Percentiles rank a stretch among this genome's conserved stretches.
Evolutionary conservation across 1,140 invertebrate species (phyloP).

Genomic region (Chironomus tepperi): DNA sequence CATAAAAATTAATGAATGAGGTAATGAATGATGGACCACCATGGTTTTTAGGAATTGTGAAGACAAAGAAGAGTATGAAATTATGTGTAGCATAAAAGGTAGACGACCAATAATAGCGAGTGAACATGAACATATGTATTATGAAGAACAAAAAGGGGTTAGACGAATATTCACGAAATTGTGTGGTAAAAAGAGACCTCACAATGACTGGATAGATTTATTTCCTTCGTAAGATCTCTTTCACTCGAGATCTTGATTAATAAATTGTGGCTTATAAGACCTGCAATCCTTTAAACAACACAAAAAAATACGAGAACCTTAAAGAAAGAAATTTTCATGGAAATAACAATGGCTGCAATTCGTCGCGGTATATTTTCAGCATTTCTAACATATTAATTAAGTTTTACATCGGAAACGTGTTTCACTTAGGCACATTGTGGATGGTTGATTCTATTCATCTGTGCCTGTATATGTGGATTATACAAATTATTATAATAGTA

Average conservation of each 20-base stretch:
- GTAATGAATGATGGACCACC: background rate
- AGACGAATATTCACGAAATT: background rate
- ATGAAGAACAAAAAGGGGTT: background rate
- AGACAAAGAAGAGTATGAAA: background rate
- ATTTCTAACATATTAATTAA: constrained; percentile 19
- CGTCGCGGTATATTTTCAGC: constrained; percentile 15
- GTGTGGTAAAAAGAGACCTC: background rate
- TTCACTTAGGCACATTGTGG: background rate
- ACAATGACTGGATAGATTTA: background rate
- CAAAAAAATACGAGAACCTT: background rate
- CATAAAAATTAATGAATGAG: constrained; percentile 1
- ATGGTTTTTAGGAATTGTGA: background rate
- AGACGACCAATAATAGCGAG: background rate
- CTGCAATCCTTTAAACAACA: constrained; percentile 10
- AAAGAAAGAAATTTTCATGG: background rate
- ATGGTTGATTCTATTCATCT: background rate
- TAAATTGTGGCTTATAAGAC: background rate
- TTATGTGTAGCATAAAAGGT: background rate
- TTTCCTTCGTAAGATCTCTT: too few species aligned
- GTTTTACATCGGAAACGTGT: constrained; percentile 1
- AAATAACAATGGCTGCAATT: background rate
- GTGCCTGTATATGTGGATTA: background rate
- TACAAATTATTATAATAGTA: background rate
- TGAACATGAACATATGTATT: background rate
- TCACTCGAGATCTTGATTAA: background rate